Percentiles rank a stretch among this genome's conserved stretches.
Conservation (phyloP, 2,888 invertebrate species). For the Laothoe populi region DNA sequence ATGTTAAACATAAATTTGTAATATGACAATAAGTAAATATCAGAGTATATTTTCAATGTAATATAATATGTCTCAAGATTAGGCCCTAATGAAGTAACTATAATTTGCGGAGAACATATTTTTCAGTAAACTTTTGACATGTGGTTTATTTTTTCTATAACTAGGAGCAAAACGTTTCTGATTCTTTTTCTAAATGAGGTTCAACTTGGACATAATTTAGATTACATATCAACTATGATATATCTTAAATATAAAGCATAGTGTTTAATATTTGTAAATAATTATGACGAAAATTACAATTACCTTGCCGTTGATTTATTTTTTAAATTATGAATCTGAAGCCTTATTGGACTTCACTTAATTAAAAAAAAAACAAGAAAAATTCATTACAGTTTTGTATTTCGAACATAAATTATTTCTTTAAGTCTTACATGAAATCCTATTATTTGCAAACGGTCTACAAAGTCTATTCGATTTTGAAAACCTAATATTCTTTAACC, state of each 20-base stretch:
- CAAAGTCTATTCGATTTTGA: background rate
- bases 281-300: no score
- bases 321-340: no score
- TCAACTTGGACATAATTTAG: background rate
- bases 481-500: background rate
- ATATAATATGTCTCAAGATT: background rate
- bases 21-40: background rate
- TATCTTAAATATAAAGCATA: no score
- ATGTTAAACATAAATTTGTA: background rate
- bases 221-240: no score
- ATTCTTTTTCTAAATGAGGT: background rate
- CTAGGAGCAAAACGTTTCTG: background rate
- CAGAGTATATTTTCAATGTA: background rate
- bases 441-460: background rate
- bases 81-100: background rate
- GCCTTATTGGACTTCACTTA: no score
- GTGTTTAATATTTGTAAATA: no score
- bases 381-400: background rate
- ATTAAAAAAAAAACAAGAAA: no score
- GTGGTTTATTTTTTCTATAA: background rate
- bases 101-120: background rate
- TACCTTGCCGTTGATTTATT: no score
- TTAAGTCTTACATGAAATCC: background rate
- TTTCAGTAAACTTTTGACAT: slow-evolving; percentile 15
- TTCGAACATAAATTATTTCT: background rate